Percentiles rank a stretch among this genome's conserved stretches.
Conservation (phyloP, 2,797 vertebrate genomes). For the Margarornis squamiger region DNA sequence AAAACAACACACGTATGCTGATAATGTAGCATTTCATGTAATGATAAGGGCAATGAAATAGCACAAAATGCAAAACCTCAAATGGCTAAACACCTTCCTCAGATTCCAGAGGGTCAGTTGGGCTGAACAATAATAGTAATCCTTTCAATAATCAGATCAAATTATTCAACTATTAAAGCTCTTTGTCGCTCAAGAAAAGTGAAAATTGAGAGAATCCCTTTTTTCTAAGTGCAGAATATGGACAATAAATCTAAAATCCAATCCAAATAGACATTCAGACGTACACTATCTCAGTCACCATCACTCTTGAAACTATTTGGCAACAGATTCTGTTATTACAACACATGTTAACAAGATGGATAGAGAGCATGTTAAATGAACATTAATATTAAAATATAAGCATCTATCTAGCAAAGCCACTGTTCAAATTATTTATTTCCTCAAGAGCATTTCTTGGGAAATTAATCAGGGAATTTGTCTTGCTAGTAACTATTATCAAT, state of each 20-base stretch:
- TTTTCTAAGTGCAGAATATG: neutral
- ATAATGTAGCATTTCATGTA: slow-evolving; percentile 48
- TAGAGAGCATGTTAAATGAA: slow-evolving; percentile 18
- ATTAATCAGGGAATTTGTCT: neutral
- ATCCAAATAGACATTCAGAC: neutral
- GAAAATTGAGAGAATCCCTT: neutral
- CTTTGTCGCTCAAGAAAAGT: neutral
- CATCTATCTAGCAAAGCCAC: neutral
- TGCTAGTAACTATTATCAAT: neutral
- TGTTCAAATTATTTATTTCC: slow-evolving; percentile 10
- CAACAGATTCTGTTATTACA: slow-evolving; percentile 9
- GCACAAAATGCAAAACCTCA: slow-evolving; percentile 33
- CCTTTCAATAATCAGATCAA: slow-evolving; percentile 28
- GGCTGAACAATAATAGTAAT: slow-evolving; percentile 1
- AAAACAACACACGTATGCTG: neutral
- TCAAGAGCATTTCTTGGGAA: neutral
- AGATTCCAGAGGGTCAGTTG: neutral
- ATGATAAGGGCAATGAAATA: slow-evolving; percentile 41
- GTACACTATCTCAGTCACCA: neutral
- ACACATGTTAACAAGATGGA: slow-evolving; percentile 52
- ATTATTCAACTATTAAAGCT: slow-evolving; percentile 3
- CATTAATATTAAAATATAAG: slow-evolving; percentile 13
- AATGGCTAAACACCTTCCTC: neutral
- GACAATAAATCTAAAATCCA: slow-evolving; percentile 20
- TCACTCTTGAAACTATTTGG: slow-evolving; percentile 34